Conservation (phyloP, 2,113 vertebrate species). For the Elaphurus davidianus region DNA sequence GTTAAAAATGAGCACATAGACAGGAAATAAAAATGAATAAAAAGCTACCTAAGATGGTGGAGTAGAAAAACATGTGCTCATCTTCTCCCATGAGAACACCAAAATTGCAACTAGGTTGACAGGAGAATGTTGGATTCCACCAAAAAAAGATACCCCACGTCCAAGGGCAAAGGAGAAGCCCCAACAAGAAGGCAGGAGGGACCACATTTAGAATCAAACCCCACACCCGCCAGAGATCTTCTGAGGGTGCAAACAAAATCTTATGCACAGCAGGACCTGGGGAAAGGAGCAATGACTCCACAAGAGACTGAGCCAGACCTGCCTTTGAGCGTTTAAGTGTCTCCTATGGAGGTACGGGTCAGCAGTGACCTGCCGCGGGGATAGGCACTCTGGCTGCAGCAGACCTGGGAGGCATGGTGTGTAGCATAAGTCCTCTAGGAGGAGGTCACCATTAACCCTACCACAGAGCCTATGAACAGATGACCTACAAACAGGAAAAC, state of each 20-base stretch:
- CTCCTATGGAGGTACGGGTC: not conserved
- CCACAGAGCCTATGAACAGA: not conserved
- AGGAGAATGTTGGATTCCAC: not conserved
- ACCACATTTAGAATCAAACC: not conserved
- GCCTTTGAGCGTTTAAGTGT: not conserved
- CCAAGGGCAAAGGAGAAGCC: not conserved
- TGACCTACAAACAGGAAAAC: not conserved
- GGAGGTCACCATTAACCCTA: not conserved
- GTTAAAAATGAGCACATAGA: not conserved
- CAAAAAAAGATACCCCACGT: not conserved
- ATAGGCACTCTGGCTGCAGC: not conserved
- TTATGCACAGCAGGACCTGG: not conserved
- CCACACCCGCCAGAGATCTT: not conserved
- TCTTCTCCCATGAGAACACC: not conserved
- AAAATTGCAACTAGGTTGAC: not conserved
- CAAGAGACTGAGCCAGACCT: not conserved
- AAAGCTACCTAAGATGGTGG: not conserved
- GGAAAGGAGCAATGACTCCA: not conserved
- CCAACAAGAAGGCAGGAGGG: not conserved
- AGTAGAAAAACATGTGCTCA: not conserved
- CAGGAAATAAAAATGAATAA: not conserved
- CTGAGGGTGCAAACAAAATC: not conserved
- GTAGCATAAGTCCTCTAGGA: not conserved
- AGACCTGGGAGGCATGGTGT: not conserved
- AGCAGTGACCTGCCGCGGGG: not conserved